These are phyloP conservation scores for Pan paniscus DNA, from an alignment of 2,113 vertebrate species.

Conservation along the genomic window DNA sequence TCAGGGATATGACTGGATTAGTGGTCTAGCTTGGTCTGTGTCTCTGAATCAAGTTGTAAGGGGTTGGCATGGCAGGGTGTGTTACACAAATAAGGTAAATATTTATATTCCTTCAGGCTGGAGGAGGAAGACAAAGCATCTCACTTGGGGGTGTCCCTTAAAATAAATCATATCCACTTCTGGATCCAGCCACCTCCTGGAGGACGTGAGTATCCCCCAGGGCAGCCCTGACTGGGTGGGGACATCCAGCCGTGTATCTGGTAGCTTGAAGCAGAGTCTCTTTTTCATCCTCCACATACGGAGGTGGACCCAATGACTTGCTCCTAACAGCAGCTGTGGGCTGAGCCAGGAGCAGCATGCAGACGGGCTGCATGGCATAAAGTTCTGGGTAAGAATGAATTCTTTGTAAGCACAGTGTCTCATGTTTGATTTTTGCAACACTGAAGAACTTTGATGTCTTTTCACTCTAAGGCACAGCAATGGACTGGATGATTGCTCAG, in stretches of 20 bases:
- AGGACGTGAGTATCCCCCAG: rapidly evolving
- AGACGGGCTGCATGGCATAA: not conserved
- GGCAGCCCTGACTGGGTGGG: not conserved
- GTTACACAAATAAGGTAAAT: not conserved
- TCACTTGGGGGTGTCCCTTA: rapidly evolving
- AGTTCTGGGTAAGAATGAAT: not conserved
- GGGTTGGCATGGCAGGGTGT: not conserved
- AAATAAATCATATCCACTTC: not conserved
- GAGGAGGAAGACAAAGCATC: not conserved
- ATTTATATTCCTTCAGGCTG: not conserved
- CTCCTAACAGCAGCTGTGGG: not conserved
- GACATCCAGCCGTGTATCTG: rapidly evolving
- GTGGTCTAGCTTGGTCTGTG: rapidly evolving
- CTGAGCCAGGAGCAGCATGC: not conserved
- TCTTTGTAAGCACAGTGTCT: too few species aligned
- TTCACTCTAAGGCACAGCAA: not conserved
- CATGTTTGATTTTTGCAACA: rapidly evolving
- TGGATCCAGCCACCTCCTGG: not conserved
- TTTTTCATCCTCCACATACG: not conserved
- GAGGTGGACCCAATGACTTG: not conserved
- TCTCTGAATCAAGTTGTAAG: not conserved
- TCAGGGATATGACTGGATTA: too few species aligned
- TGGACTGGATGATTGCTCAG: not conserved
- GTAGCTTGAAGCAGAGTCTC: not conserved
- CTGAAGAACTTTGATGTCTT: not conserved